Conservation (phyloP, 2,113 vertebrate genomes). For the Pteruthius melanotis region DNA sequence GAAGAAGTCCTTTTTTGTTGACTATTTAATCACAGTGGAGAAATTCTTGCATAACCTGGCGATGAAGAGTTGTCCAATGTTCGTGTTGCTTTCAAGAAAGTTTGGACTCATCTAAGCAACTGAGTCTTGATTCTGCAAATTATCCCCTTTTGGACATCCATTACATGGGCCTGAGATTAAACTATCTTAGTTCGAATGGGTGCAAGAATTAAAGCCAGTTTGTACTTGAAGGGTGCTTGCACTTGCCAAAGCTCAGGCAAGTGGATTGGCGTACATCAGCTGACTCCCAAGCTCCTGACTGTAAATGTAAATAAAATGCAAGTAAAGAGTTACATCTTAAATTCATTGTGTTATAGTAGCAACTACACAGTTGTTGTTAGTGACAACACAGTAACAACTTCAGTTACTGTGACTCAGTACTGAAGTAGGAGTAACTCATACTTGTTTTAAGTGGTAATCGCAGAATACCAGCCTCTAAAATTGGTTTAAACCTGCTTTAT, state of each 20-base stretch:
- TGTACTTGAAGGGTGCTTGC: not conserved
- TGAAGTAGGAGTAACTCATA: not conserved
- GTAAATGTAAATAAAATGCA: not conserved
- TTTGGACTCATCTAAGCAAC: not conserved
- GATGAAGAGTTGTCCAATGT: not conserved
- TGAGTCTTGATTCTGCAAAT: not conserved
- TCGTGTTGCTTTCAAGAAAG: not conserved
- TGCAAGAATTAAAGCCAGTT: not conserved
- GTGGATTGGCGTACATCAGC: accelerated
- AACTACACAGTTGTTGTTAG: not conserved
- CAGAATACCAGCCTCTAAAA: not conserved
- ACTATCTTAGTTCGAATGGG: not conserved
- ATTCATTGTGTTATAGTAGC: not conserved
- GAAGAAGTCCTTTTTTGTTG: not conserved
- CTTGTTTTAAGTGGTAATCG: not conserved
- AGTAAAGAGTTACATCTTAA: not conserved
- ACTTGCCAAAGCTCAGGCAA: not conserved
- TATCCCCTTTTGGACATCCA: not conserved
- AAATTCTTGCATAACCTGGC: not conserved
- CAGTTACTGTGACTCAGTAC: not conserved
- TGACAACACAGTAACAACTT: not conserved
- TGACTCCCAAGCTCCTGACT: not conserved
- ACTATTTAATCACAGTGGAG: not conserved
- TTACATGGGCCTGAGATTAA: not conserved
- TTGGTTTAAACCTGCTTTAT: not conserved